Percentiles rank a stretch among this genome's conserved stretches.
Evolutionary conservation across 2,888 invertebrate species (phyloP).

Genomic region (Leptinotarsa tumamoca): DNA sequence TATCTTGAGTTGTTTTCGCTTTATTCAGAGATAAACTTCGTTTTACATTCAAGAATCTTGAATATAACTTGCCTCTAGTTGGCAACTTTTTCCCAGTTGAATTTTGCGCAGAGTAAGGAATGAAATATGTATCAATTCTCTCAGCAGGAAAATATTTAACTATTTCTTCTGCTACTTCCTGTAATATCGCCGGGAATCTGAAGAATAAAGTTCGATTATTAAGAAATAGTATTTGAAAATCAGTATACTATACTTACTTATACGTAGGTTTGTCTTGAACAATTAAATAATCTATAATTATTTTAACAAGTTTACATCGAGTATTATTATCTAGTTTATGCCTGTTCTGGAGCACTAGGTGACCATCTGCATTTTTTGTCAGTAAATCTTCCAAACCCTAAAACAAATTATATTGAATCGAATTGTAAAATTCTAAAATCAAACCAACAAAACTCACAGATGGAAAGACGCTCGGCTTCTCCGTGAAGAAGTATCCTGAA

Average conservation of each 20-base stretch:
- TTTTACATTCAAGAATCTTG: conserved; percentile 35
- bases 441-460: conserved; percentile 15
- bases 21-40: conserved; percentile 25
- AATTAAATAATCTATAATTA: conserved; percentile 31
- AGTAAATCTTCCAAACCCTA: conserved; percentile 36
- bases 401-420: conserved; percentile 11
- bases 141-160: conserved; percentile 35
- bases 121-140: conserved; percentile 35
- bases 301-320: conserved; percentile 34
- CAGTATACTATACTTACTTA: background rate
- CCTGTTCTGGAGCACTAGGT: conserved; percentile 36
- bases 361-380: conserved; percentile 30
- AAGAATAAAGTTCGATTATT: background rate
- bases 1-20: background rate
- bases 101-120: conserved; percentile 29
- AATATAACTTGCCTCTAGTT: conserved; percentile 34
- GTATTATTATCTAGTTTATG: conserved; percentile 30
- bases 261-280: background rate
- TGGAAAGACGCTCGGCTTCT: conserved; percentile 22
- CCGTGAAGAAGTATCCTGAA: conserved; percentile 24
- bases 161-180: conserved; percentile 33
- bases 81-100: conserved; percentile 16
- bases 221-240: too few species aligned
- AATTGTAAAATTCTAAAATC: background rate
- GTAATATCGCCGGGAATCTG: conserved; percentile 32